Conservation (phyloP, 1,140 invertebrate genomes). For the Bombus sylvicola region DNA sequence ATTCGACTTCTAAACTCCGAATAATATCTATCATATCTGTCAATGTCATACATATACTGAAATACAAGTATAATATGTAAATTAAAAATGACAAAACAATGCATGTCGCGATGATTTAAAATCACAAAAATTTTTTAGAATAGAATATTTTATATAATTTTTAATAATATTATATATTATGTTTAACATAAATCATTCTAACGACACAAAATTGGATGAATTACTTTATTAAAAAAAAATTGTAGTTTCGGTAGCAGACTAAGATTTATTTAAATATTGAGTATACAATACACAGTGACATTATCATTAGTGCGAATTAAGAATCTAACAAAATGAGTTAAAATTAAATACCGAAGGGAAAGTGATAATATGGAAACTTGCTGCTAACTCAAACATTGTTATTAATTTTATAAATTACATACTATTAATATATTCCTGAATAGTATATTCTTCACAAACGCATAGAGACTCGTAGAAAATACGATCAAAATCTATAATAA, state of each 20-base stretch:
- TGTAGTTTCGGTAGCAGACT: slow-evolving; percentile 73
- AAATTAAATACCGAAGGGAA: slow-evolving; percentile 43
- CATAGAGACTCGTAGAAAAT: too few relatives aligned
- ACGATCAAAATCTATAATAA: slow-evolving; percentile 17
- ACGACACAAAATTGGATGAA: background rate
- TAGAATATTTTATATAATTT: background rate
- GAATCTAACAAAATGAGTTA: slow-evolving; percentile 62
- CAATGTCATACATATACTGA: too few relatives aligned
- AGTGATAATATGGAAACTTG: slow-evolving; percentile 32
- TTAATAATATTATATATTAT: too few relatives aligned
- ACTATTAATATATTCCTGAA: slow-evolving; percentile 12
- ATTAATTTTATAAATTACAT: background rate
- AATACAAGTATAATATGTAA: too few relatives aligned
- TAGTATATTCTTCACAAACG: too few relatives aligned
- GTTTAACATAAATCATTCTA: background rate
- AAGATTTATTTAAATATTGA: slow-evolving; percentile 80
- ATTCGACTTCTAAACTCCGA: too few relatives aligned
- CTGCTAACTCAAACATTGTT: background rate
- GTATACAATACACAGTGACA: slow-evolving; percentile 80
- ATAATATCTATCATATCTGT: too few relatives aligned
- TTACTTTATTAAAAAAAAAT: background rate
- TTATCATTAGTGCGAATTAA: slow-evolving; percentile 76
- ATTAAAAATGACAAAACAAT: too few relatives aligned
- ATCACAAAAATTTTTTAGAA: too few relatives aligned
- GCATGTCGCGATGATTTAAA: too few relatives aligned